These are phyloP conservation scores for Crocallis elinguaria DNA, from an alignment of 2,888 invertebrate species.

Conservation along the genomic window DNA sequence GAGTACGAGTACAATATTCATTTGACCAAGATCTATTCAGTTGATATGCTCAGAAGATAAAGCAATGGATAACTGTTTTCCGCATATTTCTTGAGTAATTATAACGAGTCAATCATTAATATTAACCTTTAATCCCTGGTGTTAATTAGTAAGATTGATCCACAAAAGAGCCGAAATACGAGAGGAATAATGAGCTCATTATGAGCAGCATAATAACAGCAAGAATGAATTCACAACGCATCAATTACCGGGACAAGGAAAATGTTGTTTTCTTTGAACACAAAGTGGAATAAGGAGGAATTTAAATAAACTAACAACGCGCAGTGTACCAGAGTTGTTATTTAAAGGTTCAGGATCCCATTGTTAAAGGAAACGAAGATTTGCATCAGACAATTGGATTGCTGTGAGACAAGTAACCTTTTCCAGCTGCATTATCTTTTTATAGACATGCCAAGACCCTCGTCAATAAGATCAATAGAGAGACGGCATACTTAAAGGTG, in stretches of 20 bases:
- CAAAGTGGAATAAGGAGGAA: background rate
- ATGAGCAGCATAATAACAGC: constrained; percentile 16
- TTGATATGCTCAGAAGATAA: too few species aligned
- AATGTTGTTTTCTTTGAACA: background rate
- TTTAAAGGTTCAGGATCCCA: background rate
- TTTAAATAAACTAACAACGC: background rate
- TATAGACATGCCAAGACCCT: constrained; percentile 15
- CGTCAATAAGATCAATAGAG: constrained; percentile 21
- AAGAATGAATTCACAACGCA: constrained; percentile 19
- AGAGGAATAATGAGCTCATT: constrained; percentile 30
- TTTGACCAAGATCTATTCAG: too few species aligned
- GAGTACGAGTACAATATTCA: too few species aligned
- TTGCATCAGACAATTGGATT: constrained; percentile 18
- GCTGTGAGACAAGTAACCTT: constrained; percentile 19
- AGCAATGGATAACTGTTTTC: too few species aligned
- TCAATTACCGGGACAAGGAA: constrained; percentile 15
- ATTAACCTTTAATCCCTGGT: constrained; percentile 7
- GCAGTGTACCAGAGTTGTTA: background rate
- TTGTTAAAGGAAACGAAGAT: constrained; percentile 9
- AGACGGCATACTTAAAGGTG: constrained; percentile 10
- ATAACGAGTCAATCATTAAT: constrained; percentile 9
- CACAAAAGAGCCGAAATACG: constrained; percentile 3
- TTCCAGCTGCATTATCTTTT: constrained; percentile 18
- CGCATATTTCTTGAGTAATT: too few species aligned
- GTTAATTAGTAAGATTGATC: constrained; percentile 23